Evolutionary conservation across 1,140 invertebrate genomes (phyloP).

Genomic region (Galleria mellonella): DNA sequence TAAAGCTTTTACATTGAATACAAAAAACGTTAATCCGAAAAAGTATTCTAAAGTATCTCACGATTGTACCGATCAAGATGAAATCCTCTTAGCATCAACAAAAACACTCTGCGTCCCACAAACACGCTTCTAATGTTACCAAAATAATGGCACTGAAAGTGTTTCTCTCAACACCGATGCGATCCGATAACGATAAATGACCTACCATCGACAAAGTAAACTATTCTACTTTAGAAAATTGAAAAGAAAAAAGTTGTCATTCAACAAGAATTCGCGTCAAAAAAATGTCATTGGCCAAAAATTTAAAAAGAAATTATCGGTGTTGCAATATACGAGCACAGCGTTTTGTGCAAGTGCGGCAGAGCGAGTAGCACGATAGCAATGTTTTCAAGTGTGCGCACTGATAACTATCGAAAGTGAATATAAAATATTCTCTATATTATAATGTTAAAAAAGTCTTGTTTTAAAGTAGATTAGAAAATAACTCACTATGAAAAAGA

Average conservation of each 20-base stretch:
- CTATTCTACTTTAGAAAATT: conserved; percentile 5
- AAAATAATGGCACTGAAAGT: conserved; percentile 33
- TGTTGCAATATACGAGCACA: neutral
- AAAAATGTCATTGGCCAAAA: neutral
- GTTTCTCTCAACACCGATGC: conserved; percentile 33
- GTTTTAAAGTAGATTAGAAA: too few species aligned
- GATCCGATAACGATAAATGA: conserved; percentile 18
- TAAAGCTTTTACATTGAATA: conserved; percentile 1
- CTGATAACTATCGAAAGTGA: neutral
- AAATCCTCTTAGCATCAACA: conserved; percentile 11
- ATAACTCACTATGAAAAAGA: too few species aligned
- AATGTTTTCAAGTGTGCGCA: neutral
- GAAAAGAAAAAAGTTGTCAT: conserved; percentile 3
- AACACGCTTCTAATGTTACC: conserved; percentile 20
- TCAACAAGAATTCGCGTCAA: neutral
- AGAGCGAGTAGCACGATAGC: conserved; percentile 1
- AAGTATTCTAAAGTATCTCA: conserved; percentile 2
- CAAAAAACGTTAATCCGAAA: conserved; percentile 7
- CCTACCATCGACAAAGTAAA: conserved; percentile 4
- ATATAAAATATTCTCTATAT: too few species aligned
- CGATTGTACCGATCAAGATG: conserved; percentile 12
- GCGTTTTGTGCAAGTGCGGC: conserved; percentile 1
- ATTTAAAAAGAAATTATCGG: conserved; percentile 1
- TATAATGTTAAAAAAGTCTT: too few species aligned
- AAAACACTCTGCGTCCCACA: conserved; percentile 6